Conservation (phyloP, 1,140 invertebrate genomes). For the Homalodisca vitripennis region DNA sequence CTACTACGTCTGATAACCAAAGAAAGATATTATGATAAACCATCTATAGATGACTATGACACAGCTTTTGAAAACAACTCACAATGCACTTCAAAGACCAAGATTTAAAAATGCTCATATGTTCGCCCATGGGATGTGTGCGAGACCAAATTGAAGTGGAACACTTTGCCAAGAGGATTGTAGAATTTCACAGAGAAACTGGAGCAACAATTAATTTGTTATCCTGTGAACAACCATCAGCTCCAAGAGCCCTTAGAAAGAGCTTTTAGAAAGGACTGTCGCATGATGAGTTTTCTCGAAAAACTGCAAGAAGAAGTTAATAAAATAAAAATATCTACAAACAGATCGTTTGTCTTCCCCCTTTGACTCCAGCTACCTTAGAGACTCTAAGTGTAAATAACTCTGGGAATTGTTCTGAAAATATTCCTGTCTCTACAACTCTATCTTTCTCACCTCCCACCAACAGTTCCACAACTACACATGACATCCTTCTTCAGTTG, state of each 20-base stretch:
- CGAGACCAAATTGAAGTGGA: not conserved
- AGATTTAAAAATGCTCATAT: not conserved
- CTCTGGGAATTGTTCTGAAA: too few relatives aligned
- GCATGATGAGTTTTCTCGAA: not conserved
- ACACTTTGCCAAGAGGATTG: not conserved
- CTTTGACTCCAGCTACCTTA: too few relatives aligned
- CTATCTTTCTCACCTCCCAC: too few relatives aligned
- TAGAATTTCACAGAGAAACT: not conserved
- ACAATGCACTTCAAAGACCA: not conserved
- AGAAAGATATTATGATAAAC: not conserved
- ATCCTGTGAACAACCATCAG: not conserved
- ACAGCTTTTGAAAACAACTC: not conserved
- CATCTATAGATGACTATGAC: not conserved
- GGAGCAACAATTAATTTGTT: not conserved
- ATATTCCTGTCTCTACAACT: too few relatives aligned
- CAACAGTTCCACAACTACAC: too few relatives aligned
- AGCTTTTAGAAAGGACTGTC: not conserved
- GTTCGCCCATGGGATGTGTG: slow-evolving; percentile 2
- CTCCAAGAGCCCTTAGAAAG: not conserved
- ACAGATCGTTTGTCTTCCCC: too few relatives aligned
- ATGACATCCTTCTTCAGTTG: too few relatives aligned
- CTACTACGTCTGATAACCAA: not conserved
- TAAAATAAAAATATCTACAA: not conserved
- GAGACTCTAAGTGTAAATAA: too few relatives aligned
- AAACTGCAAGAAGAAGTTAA: not conserved